Percentiles rank a stretch among this genome's conserved stretches.
These are phyloP conservation scores for Musca domestica DNA, from an alignment of 1,140 invertebrate species.

Conservation along the genomic window DNA sequence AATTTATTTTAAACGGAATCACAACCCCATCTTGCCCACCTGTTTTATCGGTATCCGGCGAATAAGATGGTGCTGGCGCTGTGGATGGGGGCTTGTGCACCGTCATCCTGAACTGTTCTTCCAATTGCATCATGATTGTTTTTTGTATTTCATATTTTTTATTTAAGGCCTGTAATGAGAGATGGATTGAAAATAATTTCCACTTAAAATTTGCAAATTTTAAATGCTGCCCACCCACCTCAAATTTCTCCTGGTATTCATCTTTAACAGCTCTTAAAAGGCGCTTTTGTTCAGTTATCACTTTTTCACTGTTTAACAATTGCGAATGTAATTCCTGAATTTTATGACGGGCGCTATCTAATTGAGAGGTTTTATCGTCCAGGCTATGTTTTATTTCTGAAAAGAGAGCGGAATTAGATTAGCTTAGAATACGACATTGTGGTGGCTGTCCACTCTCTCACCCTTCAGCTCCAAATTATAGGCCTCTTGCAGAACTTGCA, in stretches of 20 bases:
- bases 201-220: neutral
- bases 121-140: constrained; percentile 65
- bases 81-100: constrained; percentile 56
- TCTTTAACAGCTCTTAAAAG: constrained; percentile 57
- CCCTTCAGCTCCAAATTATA: constrained; percentile 55
- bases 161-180: constrained; percentile 59
- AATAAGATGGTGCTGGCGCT: constrained; percentile 37
- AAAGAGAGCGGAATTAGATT: constrained; percentile 16
- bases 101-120: constrained; percentile 65
- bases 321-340: constrained; percentile 57
- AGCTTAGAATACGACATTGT: no score
- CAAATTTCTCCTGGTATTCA: constrained; percentile 58
- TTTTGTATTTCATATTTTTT: constrained; percentile 71
- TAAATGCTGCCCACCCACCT: constrained; percentile 43
- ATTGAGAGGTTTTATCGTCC: constrained; percentile 50
- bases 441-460: constrained; percentile 28
- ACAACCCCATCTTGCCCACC: constrained; percentile 30
- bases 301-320: constrained; percentile 55
- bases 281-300: constrained; percentile 57
- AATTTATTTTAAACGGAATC: neutral
- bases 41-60: constrained; percentile 52
- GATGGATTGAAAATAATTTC: neutral
- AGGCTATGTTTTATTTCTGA: constrained; percentile 50
- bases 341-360: constrained; percentile 56
- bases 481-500: constrained; percentile 51